Evolutionary conservation across 2,888 invertebrate species (phyloP).

Genomic region (Ectemnius continuus): DNA sequence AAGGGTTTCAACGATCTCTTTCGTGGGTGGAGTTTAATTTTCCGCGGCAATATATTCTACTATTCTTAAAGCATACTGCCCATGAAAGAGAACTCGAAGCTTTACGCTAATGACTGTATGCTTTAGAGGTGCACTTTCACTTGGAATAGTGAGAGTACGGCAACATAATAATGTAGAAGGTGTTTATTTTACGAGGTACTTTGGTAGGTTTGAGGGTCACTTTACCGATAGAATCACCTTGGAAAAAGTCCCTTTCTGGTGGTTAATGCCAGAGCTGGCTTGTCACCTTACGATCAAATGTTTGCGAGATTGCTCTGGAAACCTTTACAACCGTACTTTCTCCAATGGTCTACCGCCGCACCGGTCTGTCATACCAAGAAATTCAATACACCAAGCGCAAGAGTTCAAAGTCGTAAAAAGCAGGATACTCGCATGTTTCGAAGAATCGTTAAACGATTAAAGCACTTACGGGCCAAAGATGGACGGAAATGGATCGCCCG

Average conservation of each 20-base stretch:
- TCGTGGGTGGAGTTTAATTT: conserved; percentile 20
- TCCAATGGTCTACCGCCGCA: too few species aligned
- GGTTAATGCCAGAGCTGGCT: neutral
- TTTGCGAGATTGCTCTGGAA: too few species aligned
- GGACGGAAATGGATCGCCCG: conserved; percentile 95
- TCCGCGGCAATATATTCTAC: neutral
- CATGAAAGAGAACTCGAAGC: too few species aligned
- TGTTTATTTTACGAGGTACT: conserved; percentile 8
- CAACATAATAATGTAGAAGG: conserved; percentile 2
- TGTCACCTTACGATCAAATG: neutral
- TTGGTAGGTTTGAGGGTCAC: neutral
- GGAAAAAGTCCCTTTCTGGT: neutral
- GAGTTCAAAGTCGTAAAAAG: too few species aligned
- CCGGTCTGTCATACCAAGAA: too few species aligned
- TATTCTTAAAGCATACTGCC: too few species aligned
- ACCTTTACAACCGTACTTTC: neutral
- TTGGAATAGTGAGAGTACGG: neutral
- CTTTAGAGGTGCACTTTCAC: conserved; percentile 7
- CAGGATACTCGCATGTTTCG: neutral
- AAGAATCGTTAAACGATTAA: conserved; percentile 31
- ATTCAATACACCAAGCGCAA: too few species aligned
- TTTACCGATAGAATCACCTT: neutral
- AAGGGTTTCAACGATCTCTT: neutral
- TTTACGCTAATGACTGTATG: conserved; percentile 13
- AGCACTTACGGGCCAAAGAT: conserved; percentile 92